These are phyloP conservation scores for Prietella phreatophila DNA, from an alignment of 2,113 vertebrate species.

Conservation along the genomic window DNA sequence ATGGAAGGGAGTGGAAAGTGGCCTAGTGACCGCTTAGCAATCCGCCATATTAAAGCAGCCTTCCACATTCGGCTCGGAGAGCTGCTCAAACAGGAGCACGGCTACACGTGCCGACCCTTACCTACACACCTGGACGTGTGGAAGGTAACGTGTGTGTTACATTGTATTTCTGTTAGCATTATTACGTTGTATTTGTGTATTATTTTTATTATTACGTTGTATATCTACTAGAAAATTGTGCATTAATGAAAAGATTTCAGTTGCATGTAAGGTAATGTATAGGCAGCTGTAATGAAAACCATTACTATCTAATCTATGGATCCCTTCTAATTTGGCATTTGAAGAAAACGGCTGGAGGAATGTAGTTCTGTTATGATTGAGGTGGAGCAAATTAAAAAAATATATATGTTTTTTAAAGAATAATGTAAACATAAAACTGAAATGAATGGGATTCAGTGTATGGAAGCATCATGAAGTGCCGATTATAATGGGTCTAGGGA, in stretches of 20 bases:
- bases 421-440: not conserved
- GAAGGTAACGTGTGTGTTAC: constrained; percentile 64
- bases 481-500: not conserved
- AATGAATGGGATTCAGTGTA: not conserved
- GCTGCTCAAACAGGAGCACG: constrained; percentile 78
- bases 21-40: constrained; percentile 84
- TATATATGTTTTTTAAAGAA: too few species aligned
- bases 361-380: not conserved
- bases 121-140: constrained; percentile 83
- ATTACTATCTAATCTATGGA: not conserved
- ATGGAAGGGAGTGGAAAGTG: constrained; percentile 97
- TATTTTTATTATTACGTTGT: not conserved
- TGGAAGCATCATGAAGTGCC: not conserved
- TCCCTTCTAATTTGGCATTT: not conserved
- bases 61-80: constrained; percentile 88
- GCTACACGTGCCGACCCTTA: constrained; percentile 74
- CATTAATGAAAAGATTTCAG: not conserved
- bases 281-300: not conserved
- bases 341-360: not conserved
- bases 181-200: not conserved
- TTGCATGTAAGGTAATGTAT: not conserved
- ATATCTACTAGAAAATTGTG: not conserved
- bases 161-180: not conserved
- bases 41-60: constrained; percentile 85
- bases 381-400: too few species aligned